phyloP scores from a whole-genome alignment of 2,797 vertebrate species.

The Iguana delicatissima region DNA sequence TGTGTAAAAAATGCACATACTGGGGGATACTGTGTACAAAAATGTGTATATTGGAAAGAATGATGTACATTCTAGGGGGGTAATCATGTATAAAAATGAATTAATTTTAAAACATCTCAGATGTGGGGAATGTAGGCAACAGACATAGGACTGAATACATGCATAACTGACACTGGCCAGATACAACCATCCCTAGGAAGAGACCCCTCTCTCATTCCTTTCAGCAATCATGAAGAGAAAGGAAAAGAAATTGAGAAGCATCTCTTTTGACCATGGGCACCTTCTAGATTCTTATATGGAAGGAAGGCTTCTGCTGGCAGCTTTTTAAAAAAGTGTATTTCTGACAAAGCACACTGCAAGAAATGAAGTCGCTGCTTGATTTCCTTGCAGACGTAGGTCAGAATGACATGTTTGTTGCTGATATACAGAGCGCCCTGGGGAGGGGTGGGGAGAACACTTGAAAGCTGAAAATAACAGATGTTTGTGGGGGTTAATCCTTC shows the following conservation, averaged over 20 bases:
- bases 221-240: too few relatives aligned
- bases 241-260: background rate
- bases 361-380: background rate
- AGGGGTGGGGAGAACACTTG: background rate
- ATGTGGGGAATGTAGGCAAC: background rate
- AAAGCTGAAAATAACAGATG: conserved; percentile 19
- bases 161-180: background rate
- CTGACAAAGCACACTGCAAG: background rate
- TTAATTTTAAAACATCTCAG: background rate
- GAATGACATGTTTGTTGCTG: conserved; percentile 9
- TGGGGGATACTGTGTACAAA: too few relatives aligned
- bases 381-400: background rate
- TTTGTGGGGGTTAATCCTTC: conserved; percentile 17
- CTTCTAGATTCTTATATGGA: background rate
- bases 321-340: background rate
- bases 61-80: too few relatives aligned
- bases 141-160: background rate
- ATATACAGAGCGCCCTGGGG: background rate
- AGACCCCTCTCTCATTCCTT: background rate
- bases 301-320: background rate
- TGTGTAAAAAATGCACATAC: background rate
- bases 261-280: background rate
- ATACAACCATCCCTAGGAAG: background rate
- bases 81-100: too few relatives aligned
- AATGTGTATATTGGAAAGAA: too few relatives aligned